A percentile compares a stretch with the other conserved stretches of the same genome.
phyloP scores from a whole-genome alignment of 2,888 invertebrate species.

The Rotaria macrura region DNA sequence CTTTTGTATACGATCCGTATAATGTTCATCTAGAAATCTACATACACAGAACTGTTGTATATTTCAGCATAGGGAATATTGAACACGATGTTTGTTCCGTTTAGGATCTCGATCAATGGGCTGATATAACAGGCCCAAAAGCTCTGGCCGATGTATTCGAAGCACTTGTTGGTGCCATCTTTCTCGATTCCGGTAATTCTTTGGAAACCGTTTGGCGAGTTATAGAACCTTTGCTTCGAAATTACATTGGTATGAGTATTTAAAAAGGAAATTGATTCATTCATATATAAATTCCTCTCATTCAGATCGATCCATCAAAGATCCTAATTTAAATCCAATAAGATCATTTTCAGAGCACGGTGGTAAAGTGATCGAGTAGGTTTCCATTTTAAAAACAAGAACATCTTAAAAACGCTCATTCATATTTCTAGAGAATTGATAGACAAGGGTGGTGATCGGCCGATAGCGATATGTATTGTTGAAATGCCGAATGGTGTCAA shows the following conservation, averaged over 20 bases:
- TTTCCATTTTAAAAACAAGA: neutral
- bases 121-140: slow-evolving; percentile 24
- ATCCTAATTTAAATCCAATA: slow-evolving; percentile 7
- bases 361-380: neutral
- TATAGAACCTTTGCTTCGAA: slow-evolving; percentile 18
- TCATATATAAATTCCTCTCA: neutral
- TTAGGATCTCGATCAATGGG: neutral
- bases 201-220: slow-evolving; percentile 29
- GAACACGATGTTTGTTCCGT: too few species aligned
- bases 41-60: too few species aligned
- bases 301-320: neutral
- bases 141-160: slow-evolving; percentile 33
- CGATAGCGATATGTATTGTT: neutral
- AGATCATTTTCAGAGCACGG: neutral
- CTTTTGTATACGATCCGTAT: too few species aligned
- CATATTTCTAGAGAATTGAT: neutral
- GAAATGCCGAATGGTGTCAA: neutral
- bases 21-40: too few species aligned
- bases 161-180: slow-evolving; percentile 30
- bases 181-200: slow-evolving; percentile 23
- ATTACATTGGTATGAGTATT: slow-evolving; percentile 2
- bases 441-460: neutral
- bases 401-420: neutral
- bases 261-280: neutral
- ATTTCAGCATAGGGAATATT: too few species aligned